Evolutionary conservation across 2,888 invertebrate species (phyloP).

Genomic region (Rotaria sp.): DNA sequence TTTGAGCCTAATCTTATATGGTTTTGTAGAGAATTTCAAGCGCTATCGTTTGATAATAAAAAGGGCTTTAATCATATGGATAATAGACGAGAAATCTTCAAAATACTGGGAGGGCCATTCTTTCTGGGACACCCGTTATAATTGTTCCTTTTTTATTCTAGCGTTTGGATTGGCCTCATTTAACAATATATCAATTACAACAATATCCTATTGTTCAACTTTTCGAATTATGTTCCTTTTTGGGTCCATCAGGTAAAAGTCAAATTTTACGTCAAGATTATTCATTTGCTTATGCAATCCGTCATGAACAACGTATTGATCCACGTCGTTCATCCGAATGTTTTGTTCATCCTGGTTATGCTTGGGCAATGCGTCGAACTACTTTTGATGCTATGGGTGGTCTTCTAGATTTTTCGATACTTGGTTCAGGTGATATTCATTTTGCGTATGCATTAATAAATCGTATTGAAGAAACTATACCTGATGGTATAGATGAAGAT

Average conservation of each 20-base stretch:
- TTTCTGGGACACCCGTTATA: too few relatives aligned
- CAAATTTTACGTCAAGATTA: not conserved
- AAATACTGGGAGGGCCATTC: too few relatives aligned
- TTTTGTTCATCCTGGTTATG: conserved; percentile 7
- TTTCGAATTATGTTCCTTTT: not conserved
- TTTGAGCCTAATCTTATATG: too few relatives aligned
- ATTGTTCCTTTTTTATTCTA: not conserved
- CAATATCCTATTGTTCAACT: not conserved
- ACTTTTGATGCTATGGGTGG: not conserved
- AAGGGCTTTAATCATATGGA: too few relatives aligned
- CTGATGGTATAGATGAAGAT: not conserved
- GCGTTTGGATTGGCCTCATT: conserved; percentile 4
- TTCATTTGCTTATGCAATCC: conserved; percentile 14
- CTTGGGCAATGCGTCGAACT: not conserved
- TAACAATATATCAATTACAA: conserved; percentile 3
- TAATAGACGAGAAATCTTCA: too few relatives aligned
- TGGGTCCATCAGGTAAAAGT: not conserved
- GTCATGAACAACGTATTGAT: not conserved
- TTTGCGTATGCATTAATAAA: conserved; percentile 23
- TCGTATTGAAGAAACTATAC: conserved; percentile 2
- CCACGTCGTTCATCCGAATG: not conserved
- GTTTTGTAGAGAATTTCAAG: too few relatives aligned
- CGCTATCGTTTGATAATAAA: too few relatives aligned
- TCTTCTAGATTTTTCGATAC: not conserved
- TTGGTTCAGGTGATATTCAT: conserved; percentile 6